These are phyloP conservation scores for Xestoiulus laeticollis DNA, from an alignment of 2,888 invertebrate species.

Conservation along the genomic window DNA sequence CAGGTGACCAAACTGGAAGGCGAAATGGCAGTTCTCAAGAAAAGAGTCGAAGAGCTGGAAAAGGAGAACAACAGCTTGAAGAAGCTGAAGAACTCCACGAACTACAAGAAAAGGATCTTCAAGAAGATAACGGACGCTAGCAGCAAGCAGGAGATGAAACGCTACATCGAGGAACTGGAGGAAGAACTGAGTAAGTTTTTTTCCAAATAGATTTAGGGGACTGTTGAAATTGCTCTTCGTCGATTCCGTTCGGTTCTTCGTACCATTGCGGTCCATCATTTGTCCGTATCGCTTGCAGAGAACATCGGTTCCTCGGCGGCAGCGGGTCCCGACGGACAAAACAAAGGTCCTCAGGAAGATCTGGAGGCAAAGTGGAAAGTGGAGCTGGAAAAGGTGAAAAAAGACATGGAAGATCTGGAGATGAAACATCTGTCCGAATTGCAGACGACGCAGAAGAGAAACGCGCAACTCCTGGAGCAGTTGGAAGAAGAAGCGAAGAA, in stretches of 20 bases:
- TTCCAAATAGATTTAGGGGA: too few relatives aligned
- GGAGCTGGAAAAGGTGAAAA: constrained; percentile 12
- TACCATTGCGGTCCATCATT: too few relatives aligned
- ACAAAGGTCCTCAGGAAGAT: neutral
- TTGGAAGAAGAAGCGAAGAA: constrained; percentile 54
- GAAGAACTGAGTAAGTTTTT: constrained; percentile 80
- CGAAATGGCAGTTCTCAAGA: constrained; percentile 73
- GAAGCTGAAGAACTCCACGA: constrained; percentile 54
- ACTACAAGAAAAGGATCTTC: constrained; percentile 45
- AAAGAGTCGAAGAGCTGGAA: constrained; percentile 61
- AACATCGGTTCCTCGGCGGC: neutral
- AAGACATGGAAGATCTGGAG: constrained; percentile 57
- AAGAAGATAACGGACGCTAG: constrained; percentile 57
- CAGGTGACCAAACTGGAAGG: constrained; percentile 74
- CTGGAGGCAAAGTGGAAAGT: constrained; percentile 21
- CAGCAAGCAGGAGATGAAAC: constrained; percentile 67
- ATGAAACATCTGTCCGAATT: constrained; percentile 42
- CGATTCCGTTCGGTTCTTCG: too few relatives aligned
- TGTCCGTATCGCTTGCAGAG: neutral
- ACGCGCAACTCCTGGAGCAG: constrained; percentile 46
- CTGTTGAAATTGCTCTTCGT: too few relatives aligned
- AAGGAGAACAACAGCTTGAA: constrained; percentile 59
- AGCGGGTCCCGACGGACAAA: neutral
- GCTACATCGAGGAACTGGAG: constrained; percentile 86
- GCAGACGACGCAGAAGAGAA: constrained; percentile 51